phyloP scores from a whole-genome alignment of 2,888 invertebrate species.

The Cantharis rufa region DNA sequence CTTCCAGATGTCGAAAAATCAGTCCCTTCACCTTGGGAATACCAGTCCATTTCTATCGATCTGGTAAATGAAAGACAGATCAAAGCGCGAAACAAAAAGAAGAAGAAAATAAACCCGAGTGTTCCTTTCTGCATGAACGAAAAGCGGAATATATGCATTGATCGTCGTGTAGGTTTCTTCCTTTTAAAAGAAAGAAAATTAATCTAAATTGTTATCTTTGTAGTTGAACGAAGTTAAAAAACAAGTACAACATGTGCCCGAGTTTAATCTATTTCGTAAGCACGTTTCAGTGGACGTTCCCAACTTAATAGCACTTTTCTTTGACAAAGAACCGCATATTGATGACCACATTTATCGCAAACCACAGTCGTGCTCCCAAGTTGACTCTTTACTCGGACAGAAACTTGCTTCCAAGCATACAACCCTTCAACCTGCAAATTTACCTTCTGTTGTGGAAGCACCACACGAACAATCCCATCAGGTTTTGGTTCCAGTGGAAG shows the following conservation, averaged over 20 bases:
- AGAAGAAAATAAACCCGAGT: not conserved
- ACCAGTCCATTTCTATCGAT: not conserved
- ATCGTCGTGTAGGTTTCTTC: not conserved
- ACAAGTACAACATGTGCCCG: not conserved
- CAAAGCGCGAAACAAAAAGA: not conserved
- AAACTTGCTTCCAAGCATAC: not conserved
- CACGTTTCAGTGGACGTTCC: not conserved
- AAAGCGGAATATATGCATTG: not conserved
- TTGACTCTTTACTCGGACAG: not conserved
- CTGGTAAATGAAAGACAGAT: not conserved
- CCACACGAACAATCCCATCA: not conserved
- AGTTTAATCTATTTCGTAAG: not conserved
- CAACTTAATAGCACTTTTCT: not conserved
- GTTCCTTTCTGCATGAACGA: not conserved
- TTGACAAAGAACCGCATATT: not conserved
- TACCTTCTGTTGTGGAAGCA: not conserved
- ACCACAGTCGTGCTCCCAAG: not conserved
- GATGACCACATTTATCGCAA: not conserved
- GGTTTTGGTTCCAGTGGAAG: not conserved
- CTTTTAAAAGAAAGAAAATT: not conserved
- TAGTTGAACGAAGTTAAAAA: not conserved
- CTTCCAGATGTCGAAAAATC: not conserved
- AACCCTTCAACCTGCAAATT: not conserved
- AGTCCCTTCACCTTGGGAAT: not conserved
- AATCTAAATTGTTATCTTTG: not conserved